Evolutionary conservation across 2,113 vertebrate species (phyloP), one percentile per base, ranked within the genome.

Genomic region (Myotis brandtii): DNA sequence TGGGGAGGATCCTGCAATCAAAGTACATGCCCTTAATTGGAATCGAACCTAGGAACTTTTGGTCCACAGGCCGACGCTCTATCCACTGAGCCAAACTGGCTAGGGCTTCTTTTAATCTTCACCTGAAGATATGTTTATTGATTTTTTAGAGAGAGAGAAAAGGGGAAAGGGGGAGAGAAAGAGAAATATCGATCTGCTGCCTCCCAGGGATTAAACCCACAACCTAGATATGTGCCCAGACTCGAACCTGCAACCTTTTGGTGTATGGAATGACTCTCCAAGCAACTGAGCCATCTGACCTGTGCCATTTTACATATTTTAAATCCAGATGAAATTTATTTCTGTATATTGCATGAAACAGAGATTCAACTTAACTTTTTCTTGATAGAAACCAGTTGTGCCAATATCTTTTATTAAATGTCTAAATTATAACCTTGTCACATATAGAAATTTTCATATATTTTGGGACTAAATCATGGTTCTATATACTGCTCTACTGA

Each of bases 281-380:
- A 75, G 43, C 43, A 46, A 46, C 13, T 75, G 72, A 73, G 70
- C 12, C 70, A 73, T 11, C 23, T 9, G 23, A 23, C 10, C 69
- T 27, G 23, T 9, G 70, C 10, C 76, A 84, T 43, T 59, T 59
- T 30, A 79, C 9, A 91, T 56, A 69, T 72, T 86, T 82, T 91
- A 83, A 93, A 91, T 79, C 20, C 37, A 88, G 25, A 27, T 87
- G 17, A 88, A 84, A 91, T 83, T 81, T 62, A 87, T 79, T 93
- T 93, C 70, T 91, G 10, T 79, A 85, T 80, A 86, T 16, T 81
- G 7, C 46, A n/a, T 90, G 14, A 69, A n/a, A 93, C 3, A 79
- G 14, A 77, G 77, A 32, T 56, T 30, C 16, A 70, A 91, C 23
- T 69, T 84, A 95, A 81, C 50, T 50, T 48, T 56, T 59, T 81